Evolutionary conservation across 2,797 vertebrate species (phyloP), one percentile per base, ranked within the genome.

Genomic region (Chaunax sp.): DNA sequence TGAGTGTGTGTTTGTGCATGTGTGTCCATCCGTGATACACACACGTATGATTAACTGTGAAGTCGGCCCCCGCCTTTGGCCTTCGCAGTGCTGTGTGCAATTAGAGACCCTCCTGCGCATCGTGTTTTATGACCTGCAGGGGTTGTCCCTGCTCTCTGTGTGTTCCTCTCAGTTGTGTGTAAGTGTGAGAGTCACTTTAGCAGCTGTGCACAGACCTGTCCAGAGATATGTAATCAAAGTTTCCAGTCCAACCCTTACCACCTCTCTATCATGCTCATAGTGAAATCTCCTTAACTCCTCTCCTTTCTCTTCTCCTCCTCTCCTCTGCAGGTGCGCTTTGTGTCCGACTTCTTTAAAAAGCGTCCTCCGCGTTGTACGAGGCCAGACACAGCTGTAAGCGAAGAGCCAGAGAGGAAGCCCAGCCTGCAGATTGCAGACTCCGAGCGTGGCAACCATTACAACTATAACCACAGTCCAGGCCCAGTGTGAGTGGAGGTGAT

Each of bases 341-440:
- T 98, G 75, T 97, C 97, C 0, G 95, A 97, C 89, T 97, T 98
- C 92, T 99, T 97, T 77, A 98, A 98, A 87, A 60, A 82, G 3
- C 94, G 95, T 11, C 92, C 94, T 1, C 87, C 88, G 0, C 89
- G 90, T 1, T 79, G 81, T 74, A 58, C 58, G 0, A 82, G 62
- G 61, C 38, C 77, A 0, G 83, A 88, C 28, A 14, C 56, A 0
- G 64, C 35, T 0, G 85, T 91, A 0, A 89, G 80, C 5, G 94
- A 95, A 10, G 94, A 93, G 50, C 72, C 77, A 0, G 93, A 94
- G 50, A 94, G 89, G 74, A 98, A 97, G 59, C 93, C 95, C 69
- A 97, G 94, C 83, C 77, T 96, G 45, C 95, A 96, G 0, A 86
- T 95, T 4, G 90, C 79, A 0, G 96, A 96, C 33, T 71, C 89